Evolutionary conservation across 92 coral and sea anemone species (phyloP).

Genomic region (Umimayanthus chanpuru): DNA sequence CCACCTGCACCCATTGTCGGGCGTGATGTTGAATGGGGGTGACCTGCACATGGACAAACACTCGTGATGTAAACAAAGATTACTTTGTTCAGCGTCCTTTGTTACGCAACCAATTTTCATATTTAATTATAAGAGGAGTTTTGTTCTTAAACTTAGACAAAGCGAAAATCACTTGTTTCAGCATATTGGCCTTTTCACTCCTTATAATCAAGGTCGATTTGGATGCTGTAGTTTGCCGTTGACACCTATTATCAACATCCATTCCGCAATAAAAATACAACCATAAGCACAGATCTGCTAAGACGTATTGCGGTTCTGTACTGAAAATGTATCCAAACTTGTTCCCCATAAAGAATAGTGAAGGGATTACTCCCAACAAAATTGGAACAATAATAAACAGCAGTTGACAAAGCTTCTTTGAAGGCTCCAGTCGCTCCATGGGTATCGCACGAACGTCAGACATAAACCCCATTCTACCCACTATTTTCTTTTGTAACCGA

Average conservation of each 20-base stretch:
- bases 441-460: no score
- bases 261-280: conserved; percentile 1
- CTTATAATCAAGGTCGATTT: conserved; percentile 11
- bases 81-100: conserved; percentile 33
- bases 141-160: conserved; percentile 28
- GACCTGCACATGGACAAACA: conserved; percentile 47
- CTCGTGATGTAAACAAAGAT: conserved; percentile 37
- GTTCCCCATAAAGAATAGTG: not conserved
- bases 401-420: no score
- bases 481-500: no score
- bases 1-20: conserved; percentile 43
- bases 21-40: conserved; percentile 6
- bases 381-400: no score
- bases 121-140: conserved; percentile 35
- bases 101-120: conserved; percentile 34
- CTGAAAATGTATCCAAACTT: no score
- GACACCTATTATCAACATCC: not conserved
- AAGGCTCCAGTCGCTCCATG: no score
- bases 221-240: conserved; percentile 2
- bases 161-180: conserved; percentile 12
- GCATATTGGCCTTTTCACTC: conserved; percentile 22
- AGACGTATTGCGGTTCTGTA: not conserved
- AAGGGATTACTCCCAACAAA: no score
- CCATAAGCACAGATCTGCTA: not conserved
- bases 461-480: no score